Evolutionary conservation across 2,113 vertebrate species (phyloP), one percentile per base, ranked within the genome.

Genomic region (Tyto alba): DNA sequence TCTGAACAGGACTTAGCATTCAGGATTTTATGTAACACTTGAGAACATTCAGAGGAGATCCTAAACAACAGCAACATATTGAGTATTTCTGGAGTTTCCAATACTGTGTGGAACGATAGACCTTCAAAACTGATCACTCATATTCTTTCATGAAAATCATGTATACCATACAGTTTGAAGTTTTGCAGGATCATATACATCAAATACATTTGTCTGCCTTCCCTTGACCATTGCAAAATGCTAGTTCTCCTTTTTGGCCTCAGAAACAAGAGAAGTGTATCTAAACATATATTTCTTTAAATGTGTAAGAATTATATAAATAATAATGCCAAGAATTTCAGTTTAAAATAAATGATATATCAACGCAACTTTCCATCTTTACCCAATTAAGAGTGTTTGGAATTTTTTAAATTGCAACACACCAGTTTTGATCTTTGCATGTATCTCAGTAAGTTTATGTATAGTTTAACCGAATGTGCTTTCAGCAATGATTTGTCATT

Each of bases 401-500:
- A 89, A 20, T 94, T 88, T 94, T 94, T 97, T 69, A 85, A 94
- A 94, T 92, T 57, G 41, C 30, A 32, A 52, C 48, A 83, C 21
- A 82, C 63, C 27, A 64, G 78, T 94, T 96, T 97, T 95, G 93
- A 98, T 96, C 89, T 97, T 90, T 95, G 55, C 62, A 64, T 93
- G 89, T 95, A 88, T 50, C 32, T 55, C 60, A 79, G 71, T 75
- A 95, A 32, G 45, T 79, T 96, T 97, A 62, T 89, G 62, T 68
- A 71, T 66, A 92, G 92, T 94, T 96, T 96, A 96, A 97, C 88
- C 8, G 63, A 97, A 92, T 1, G 12, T 78, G 53, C 80, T 97
- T 97, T 98, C 94, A 96, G 93, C 91, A 96, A 91, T 96, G 89
- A 96, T 98, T 97, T 98, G 93, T 94, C 94, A 94, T 96, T 97